phyloP scores from a whole-genome alignment of 2,797 vertebrate species.

The Gorsachius magnificus region DNA sequence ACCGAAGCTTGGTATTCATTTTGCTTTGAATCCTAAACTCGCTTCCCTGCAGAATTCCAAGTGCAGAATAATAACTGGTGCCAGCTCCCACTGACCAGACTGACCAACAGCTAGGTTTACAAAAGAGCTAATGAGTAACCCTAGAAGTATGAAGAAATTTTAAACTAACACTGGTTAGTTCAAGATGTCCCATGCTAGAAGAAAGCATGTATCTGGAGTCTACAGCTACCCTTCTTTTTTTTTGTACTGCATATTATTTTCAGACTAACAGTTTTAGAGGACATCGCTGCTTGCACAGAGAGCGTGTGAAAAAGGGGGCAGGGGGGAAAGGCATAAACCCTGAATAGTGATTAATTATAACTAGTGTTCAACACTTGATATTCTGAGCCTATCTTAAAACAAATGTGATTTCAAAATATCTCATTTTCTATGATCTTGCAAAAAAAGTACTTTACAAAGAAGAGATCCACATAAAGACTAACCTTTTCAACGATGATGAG shows the following conservation, averaged over 20 bases:
- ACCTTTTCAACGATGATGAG: constrained; percentile 99
- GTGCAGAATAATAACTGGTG: neutral
- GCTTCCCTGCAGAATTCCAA: neutral
- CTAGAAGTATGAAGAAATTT: neutral
- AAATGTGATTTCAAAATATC: neutral
- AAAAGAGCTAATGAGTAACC: neutral
- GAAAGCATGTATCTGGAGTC: neutral
- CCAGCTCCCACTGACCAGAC: constrained; percentile 27
- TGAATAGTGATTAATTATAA: neutral
- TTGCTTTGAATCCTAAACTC: constrained; percentile 15
- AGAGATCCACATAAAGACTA: constrained; percentile 14
- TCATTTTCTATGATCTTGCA: neutral
- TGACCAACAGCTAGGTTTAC: neutral
- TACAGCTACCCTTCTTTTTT: neutral
- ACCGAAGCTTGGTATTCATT: neutral
- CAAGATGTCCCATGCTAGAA: neutral
- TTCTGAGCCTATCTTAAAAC: neutral
- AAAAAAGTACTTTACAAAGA: neutral
- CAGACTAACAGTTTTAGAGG: neutral
- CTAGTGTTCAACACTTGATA: neutral
- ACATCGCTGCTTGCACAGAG: neutral
- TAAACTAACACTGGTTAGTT: neutral
- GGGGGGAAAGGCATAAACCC: neutral
- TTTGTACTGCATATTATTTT: neutral
- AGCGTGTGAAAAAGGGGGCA: neutral